Percentiles rank a stretch among this genome's conserved stretches.
These are phyloP conservation scores for Calcarius lapponicus DNA, from an alignment of 2,797 vertebrate species.

Conservation along the genomic window DNA sequence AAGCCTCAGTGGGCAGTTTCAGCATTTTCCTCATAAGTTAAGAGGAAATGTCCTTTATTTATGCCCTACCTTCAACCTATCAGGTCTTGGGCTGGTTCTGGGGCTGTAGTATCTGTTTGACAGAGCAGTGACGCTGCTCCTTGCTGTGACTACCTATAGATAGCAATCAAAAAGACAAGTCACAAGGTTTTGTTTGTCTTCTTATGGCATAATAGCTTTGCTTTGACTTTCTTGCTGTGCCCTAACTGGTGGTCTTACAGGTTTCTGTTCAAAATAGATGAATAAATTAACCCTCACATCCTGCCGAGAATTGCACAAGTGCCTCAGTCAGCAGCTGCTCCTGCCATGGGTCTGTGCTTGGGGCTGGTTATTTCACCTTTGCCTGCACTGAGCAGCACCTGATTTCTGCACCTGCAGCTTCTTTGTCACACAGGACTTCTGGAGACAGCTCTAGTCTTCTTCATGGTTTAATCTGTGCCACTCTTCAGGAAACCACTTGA, in stretches of 20 bases:
- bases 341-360: neutral
- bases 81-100: neutral
- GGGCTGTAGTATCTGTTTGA: neutral
- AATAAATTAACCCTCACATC: neutral
- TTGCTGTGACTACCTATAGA: fast-evolving
- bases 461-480: neutral
- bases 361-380: neutral
- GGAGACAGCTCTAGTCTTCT: neutral
- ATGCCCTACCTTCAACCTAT: neutral
- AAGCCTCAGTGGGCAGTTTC: neutral
- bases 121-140: neutral
- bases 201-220: neutral
- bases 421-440: neutral
- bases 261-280: neutral
- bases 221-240: neutral
- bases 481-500: neutral
- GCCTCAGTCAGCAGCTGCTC: neutral
- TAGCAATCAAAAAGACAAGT: neutral
- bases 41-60: neutral
- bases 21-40: neutral
- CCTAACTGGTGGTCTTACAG: neutral
- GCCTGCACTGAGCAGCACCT: neutral
- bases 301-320: neutral
- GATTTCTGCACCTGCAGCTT: neutral
- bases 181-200: neutral